phyloP scores from a whole-genome alignment of 1,140 invertebrate genomes.

The Zaprionus ornatus region DNA sequence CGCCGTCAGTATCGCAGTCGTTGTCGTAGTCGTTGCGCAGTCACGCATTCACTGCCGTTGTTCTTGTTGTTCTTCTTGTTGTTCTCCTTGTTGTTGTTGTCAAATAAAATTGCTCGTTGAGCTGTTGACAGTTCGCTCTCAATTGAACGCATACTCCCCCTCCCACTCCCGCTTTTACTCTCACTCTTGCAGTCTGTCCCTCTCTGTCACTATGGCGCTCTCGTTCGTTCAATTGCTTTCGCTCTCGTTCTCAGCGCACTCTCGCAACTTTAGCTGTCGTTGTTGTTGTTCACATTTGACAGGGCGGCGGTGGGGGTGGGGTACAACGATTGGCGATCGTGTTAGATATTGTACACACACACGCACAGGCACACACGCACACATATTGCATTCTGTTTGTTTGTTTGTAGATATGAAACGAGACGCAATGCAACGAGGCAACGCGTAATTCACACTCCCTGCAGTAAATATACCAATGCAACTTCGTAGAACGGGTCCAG shows the following conservation, averaged over 20 bases:
- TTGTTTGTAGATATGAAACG: neutral
- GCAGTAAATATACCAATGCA: neutral
- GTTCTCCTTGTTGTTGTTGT: slow-evolving; percentile 7
- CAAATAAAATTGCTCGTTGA: slow-evolving; percentile 48
- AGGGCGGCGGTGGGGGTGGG: slow-evolving; percentile 1
- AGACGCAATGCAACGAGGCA: neutral
- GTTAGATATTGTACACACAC: slow-evolving; percentile 30
- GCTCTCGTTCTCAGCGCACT: slow-evolving; percentile 12
- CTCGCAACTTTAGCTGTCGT: slow-evolving; percentile 23
- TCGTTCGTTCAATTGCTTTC: slow-evolving; percentile 10
- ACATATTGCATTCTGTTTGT: neutral
- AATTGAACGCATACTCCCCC: slow-evolving; percentile 1
- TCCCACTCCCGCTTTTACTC: slow-evolving; percentile 30
- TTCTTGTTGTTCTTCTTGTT: slow-evolving; percentile 1
- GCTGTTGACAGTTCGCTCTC: slow-evolving; percentile 22
- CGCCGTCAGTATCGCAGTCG: slow-evolving; percentile 3
- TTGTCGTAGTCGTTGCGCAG: slow-evolving; percentile 9
- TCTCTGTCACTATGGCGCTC: neutral
- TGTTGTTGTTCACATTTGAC: slow-evolving; percentile 30
- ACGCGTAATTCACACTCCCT: neutral
- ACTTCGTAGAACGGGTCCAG: neutral
- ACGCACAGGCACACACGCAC: neutral
- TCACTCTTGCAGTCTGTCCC: slow-evolving; percentile 15
- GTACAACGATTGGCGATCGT: slow-evolving; percentile 46
- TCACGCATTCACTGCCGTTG: neutral